phyloP scores from a whole-genome alignment of 2,113 vertebrate genomes.

The Balaeniceps rex region DNA sequence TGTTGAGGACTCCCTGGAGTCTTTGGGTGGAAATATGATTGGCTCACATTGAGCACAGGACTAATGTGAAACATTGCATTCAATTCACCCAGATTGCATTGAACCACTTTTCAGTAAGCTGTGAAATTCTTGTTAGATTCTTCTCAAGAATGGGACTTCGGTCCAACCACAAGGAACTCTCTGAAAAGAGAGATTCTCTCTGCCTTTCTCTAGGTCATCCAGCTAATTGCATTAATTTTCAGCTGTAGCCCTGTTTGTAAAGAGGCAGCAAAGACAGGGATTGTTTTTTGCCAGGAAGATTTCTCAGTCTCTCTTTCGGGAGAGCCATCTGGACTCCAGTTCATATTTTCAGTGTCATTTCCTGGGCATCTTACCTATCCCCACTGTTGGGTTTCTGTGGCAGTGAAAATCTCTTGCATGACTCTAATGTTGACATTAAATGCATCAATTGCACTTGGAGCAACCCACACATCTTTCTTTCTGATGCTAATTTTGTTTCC shows the following conservation, averaged over 20 bases:
- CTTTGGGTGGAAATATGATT: not conserved
- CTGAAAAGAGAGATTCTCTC: not conserved
- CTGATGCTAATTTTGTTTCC: slow-evolving; percentile 40
- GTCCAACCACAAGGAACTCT: slow-evolving; percentile 4
- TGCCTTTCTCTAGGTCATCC: slow-evolving; percentile 21
- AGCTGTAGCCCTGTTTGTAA: not conserved
- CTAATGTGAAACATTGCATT: not conserved
- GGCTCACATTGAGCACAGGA: not conserved
- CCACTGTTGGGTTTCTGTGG: not conserved
- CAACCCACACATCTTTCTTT: not conserved
- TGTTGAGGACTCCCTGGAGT: not conserved
- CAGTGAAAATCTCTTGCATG: not conserved
- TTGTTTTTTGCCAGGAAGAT: slow-evolving; percentile 24
- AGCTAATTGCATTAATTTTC: slow-evolving; percentile 38
- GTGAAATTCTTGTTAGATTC: slow-evolving; percentile 34
- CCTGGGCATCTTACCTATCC: slow-evolving; percentile 15
- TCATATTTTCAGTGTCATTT: slow-evolving; percentile 30
- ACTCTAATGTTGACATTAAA: slow-evolving; percentile 45
- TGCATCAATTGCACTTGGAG: not conserved
- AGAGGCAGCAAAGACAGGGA: slow-evolving; percentile 39
- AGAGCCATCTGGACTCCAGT: slow-evolving; percentile 46
- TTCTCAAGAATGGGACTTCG: slow-evolving; percentile 13
- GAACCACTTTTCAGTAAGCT: slow-evolving; percentile 27
- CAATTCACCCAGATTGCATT: not conserved
- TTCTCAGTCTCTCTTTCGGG: not conserved